Conservation (phyloP, 2,797 vertebrate genomes). For the Phyllotis vaccarum region DNA sequence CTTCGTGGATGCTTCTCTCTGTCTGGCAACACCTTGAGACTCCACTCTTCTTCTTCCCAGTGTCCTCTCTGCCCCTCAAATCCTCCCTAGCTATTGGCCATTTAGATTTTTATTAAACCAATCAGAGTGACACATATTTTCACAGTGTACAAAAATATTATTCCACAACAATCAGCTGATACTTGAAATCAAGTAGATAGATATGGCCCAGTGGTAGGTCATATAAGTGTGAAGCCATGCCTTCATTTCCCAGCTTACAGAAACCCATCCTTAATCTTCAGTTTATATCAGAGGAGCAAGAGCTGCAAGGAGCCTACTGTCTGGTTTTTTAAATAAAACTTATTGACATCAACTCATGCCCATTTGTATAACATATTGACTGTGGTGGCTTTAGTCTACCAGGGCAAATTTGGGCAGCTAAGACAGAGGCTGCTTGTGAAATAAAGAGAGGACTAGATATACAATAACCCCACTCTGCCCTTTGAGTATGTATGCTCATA, state of each 20-base stretch:
- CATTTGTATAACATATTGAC: background rate
- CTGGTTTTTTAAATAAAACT: background rate
- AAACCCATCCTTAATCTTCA: background rate
- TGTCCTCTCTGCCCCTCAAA: background rate
- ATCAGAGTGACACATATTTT: background rate
- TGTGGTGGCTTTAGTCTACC: background rate
- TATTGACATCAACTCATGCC: background rate
- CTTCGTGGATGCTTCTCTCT: background rate
- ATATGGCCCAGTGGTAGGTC: background rate
- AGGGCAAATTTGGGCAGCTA: background rate
- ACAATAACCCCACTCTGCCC: background rate
- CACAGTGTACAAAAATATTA: background rate
- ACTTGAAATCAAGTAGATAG: background rate
- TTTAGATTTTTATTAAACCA: background rate
- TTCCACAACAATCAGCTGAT: background rate
- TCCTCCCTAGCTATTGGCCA: background rate
- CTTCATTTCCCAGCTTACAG: background rate
- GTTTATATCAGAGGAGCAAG: background rate
- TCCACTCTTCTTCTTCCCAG: background rate
- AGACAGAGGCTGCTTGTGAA: background rate
- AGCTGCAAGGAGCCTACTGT: fast-evolving
- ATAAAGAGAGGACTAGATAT: background rate
- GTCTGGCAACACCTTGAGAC: background rate
- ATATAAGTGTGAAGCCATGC: background rate
- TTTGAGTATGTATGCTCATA: background rate